Conservation (phyloP, 2,888 invertebrate genomes). For the Mythimna vitellina region DNA sequence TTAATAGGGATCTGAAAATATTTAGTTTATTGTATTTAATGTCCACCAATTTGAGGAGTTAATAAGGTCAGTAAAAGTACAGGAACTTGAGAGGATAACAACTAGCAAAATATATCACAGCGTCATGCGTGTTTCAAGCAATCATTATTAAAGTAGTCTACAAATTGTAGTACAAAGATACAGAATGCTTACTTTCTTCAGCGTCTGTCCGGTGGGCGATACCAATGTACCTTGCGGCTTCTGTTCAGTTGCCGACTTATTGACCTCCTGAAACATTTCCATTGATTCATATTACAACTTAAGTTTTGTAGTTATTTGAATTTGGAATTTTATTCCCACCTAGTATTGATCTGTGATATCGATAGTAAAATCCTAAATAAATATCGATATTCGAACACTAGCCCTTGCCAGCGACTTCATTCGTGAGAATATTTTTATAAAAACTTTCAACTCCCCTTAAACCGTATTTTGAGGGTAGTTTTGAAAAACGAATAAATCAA, state of each 20-base stretch:
- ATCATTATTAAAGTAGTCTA: not conserved
- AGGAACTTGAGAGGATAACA: not conserved
- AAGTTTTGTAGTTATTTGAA: not conserved
- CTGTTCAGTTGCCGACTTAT: constrained; percentile 44
- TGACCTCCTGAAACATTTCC: constrained; percentile 52
- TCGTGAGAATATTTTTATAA: too few relatives aligned
- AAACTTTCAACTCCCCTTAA: too few relatives aligned
- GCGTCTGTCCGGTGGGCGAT: constrained; percentile 83
- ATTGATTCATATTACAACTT: not conserved
- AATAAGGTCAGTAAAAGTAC: not conserved
- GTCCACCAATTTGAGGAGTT: not conserved
- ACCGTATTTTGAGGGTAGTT: too few relatives aligned
- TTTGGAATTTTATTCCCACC: not conserved
- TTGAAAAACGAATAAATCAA: too few relatives aligned
- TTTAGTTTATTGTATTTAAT: constrained; percentile 1
- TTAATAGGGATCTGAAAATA: constrained; percentile 80
- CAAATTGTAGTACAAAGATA: not conserved
- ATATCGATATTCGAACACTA: not conserved
- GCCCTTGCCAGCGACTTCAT: too few relatives aligned
- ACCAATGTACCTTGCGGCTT: constrained; percentile 68
- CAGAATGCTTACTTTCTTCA: constrained; percentile 80
- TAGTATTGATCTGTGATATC: not conserved
- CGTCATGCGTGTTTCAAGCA: not conserved
- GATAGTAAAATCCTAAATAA: not conserved
- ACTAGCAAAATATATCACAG: not conserved